A percentile compares a stretch with the other conserved stretches of the same genome.
Conservation (phyloP, 2,113 vertebrate species). For the Mobula hypostoma region DNA sequence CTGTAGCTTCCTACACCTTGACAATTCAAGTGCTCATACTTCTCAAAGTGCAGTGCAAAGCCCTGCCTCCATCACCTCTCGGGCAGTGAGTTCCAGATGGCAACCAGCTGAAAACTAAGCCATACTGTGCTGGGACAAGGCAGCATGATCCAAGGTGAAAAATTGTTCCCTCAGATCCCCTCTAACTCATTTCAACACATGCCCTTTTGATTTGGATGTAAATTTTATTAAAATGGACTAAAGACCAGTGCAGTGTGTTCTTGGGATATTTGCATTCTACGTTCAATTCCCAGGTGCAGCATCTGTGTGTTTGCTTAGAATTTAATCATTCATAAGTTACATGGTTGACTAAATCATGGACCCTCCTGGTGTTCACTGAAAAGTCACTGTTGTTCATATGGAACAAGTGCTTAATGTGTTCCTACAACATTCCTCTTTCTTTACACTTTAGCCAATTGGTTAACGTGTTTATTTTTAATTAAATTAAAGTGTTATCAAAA, state of each 20-base stretch:
- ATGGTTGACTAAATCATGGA: neutral
- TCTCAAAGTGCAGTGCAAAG: too few species aligned
- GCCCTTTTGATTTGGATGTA: too few species aligned
- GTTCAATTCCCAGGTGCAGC: neutral
- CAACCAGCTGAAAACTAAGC: too few species aligned
- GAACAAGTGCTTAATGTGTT: neutral
- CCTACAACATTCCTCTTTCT: neutral
- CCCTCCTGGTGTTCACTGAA: neutral
- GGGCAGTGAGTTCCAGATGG: too few species aligned
- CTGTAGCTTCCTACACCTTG: too few species aligned
- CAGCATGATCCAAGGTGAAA: too few species aligned
- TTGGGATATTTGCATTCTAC: neutral
- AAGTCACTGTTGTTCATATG: neutral
- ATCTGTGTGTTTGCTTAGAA: neutral
- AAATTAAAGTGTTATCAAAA: neutral
- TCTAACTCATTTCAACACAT: too few species aligned
- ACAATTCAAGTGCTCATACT: too few species aligned
- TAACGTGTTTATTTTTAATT: neutral
- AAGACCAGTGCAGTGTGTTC: neutral
- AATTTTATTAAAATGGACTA: neutral
- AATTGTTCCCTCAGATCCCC: too few species aligned
- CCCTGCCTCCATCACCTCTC: too few species aligned
- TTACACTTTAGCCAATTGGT: neutral
- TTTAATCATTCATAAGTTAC: neutral
- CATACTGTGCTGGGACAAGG: too few species aligned